These are phyloP conservation scores for Copidosoma floridanum DNA, from an alignment of 1,140 invertebrate genomes.

Conservation along the genomic window DNA sequence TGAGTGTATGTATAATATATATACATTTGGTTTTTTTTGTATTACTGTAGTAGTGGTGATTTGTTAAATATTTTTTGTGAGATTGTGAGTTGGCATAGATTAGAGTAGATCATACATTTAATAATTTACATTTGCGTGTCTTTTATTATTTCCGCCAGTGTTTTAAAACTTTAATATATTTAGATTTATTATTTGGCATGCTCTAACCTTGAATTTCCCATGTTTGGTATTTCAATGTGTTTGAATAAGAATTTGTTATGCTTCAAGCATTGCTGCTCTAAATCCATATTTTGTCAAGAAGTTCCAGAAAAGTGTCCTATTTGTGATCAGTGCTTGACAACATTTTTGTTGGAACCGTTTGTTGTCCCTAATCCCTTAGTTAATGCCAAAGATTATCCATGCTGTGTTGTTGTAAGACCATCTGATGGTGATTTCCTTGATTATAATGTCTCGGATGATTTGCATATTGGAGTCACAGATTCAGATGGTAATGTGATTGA, in stretches of 20 bases:
- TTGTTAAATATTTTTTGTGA: too few species aligned
- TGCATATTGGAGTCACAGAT: slow-evolving; percentile 49
- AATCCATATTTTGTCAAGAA: slow-evolving; percentile 45
- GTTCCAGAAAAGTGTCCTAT: slow-evolving; percentile 45
- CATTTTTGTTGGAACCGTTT: slow-evolving; percentile 43
- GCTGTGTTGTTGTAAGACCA: slow-evolving; percentile 43
- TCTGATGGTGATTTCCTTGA: slow-evolving; percentile 45
- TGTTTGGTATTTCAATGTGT: too few species aligned
- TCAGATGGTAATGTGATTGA: slow-evolving; percentile 42
- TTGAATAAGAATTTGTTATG: slow-evolving; percentile 38
- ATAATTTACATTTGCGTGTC: too few species aligned
- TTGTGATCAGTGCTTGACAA: slow-evolving; percentile 32
- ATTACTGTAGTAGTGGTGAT: too few species aligned
- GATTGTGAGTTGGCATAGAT: too few species aligned
- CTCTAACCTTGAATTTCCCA: too few species aligned
- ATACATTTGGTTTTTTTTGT: too few species aligned
- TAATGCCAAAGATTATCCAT: slow-evolving; percentile 38
- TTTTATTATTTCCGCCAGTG: too few species aligned
- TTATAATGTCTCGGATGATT: slow-evolving; percentile 38
- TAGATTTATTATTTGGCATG: too few species aligned
- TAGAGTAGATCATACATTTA: too few species aligned
- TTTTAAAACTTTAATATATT: too few species aligned
- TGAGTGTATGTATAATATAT: too few species aligned
- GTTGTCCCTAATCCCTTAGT: slow-evolving; percentile 46
- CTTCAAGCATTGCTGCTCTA: slow-evolving; percentile 46